These are phyloP conservation scores for Ptilodon capucinus DNA, from an alignment of 2,888 invertebrate genomes.

Conservation along the genomic window DNA sequence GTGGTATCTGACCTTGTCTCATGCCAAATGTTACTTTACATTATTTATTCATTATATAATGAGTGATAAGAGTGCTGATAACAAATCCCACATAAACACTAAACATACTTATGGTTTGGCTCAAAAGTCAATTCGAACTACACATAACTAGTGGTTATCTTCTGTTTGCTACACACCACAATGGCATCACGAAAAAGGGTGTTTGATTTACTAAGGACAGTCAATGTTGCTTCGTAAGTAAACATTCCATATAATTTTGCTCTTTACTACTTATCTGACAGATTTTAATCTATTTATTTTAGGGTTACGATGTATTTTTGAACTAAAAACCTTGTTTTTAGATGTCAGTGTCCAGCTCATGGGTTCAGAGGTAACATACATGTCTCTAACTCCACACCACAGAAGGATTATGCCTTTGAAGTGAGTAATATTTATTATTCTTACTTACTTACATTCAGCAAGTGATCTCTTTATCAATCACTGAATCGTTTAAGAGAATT, in stretches of 20 bases:
- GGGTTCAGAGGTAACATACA: slow-evolving; percentile 81
- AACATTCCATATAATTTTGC: background rate
- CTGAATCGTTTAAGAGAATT: too few species aligned
- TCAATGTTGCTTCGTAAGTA: slow-evolving; percentile 87
- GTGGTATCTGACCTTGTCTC: background rate
- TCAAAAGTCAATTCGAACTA: slow-evolving; percentile 9
- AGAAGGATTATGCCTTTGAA: slow-evolving; percentile 91
- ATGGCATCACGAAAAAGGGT: slow-evolving; percentile 81
- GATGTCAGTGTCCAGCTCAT: slow-evolving; percentile 91
- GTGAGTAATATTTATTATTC: slow-evolving; percentile 55
- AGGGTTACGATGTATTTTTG: too few species aligned
- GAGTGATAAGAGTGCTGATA: slow-evolving; percentile 7
- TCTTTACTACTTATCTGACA: too few species aligned
- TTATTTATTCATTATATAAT: background rate
- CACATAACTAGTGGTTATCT: too few species aligned
- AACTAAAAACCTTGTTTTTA: slow-evolving; percentile 56
- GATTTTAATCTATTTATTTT: too few species aligned
- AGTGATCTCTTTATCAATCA: too few species aligned
- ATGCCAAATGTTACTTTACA: background rate
- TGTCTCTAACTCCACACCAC: slow-evolving; percentile 74
- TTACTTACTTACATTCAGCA: too few species aligned
- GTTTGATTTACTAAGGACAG: slow-evolving; percentile 84
- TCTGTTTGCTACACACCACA: slow-evolving; percentile 3
- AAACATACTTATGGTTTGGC: slow-evolving; percentile 3
- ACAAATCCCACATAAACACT: background rate